Evolutionary conservation across 2,797 vertebrate species (phyloP), one percentile per base, ranked within the genome.

Genomic region (Epinephelus awoara): DNA sequence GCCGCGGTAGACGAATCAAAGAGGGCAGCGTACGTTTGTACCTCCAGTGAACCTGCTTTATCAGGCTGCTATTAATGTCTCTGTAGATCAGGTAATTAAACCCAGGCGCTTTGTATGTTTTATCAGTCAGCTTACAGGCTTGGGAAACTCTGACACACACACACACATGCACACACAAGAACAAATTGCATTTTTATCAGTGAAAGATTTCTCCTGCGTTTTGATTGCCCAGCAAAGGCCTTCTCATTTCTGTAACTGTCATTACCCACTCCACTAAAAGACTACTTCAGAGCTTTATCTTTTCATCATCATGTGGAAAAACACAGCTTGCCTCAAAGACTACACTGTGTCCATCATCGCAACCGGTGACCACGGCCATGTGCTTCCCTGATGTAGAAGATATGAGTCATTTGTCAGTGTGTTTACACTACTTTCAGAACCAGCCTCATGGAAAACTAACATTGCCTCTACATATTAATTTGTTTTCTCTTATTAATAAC

Each of bases 381-480:
- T 90, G 89, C 67, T 72, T 2, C 67, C 84, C 88, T 79, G 83
- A 83, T 88, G 90, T 58, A 78, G 79, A 86, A 85, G 80, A 79
- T 71, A 68, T 90, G 88, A 93, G 83, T 92, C 89, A 92, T 80
- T 67, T 77, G 80, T 89, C 84, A 79, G 3, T 34, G 52, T 89
- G 80, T 91, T 91, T 86, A 90, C 70, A 75, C 34, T 58, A 71
- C 23, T 18, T 27, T 67, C 77, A 78, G 52, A 77, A 59, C 38
- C 46, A 27, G 51, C 67, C 64, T 84, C 78, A 29, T 66, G 74
- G 76, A 89, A 86, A 88, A 81, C 71, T 59, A 73, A 77, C 59
- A 72, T 72, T 79, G 13, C 65, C 74, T 73, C 73, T 57, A 52
- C 47, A 56, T 58, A 65, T 84, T 51, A 68, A 71, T 9, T 51